Evolutionary conservation across 1,140 invertebrate genomes (phyloP), one percentile per base, ranked within the genome.

Genomic region (Hycleus phaleratus): DNA sequence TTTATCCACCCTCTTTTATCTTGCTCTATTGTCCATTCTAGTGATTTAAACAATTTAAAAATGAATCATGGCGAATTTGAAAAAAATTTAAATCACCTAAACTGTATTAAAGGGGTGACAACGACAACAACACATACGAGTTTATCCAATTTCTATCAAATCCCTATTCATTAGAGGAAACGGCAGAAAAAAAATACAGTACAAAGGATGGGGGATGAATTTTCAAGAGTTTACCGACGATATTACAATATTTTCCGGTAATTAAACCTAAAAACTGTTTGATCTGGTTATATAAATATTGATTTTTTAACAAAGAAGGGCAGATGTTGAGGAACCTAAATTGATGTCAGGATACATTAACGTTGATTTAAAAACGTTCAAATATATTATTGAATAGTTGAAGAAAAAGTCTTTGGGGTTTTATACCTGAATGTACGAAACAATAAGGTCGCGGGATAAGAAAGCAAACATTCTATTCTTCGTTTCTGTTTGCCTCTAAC

Each of bases 181-280:
- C 18, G 18, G 1, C 18, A 18, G 26, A 32, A 32, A 7, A 7
- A 32, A 7, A 32, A 32, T 5, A 32, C 7, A 5, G 32, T 32
- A 32, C 7, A 32, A 32, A 5, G 3, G 18, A 46, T 38, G 42
- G 51, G 50, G 51, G 51, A 25, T 25, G 42, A 9, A 53, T 7
- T 32, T 32, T 32, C 32, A 7, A 32, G 4, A 7, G 51, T 53
- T 53, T 53, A 45, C 51, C 42, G 51, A 46, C 51, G 51, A 53
- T 53, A 53, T 53, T 53, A 53, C 63, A 50, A 60, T 60, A 60
- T 60, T 51, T 60, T 60, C 46, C 59, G 59, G 54, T 60, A 60
- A 60, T 60, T 60, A 56, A 56, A 52, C 46, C 42, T 26, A 52
- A 47, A 32, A 55, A 56, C 50, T 57, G 50, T 54, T 56, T 56